Conservation (phyloP, 2,797 vertebrate species). For the Cichlasoma orientale region DNA sequence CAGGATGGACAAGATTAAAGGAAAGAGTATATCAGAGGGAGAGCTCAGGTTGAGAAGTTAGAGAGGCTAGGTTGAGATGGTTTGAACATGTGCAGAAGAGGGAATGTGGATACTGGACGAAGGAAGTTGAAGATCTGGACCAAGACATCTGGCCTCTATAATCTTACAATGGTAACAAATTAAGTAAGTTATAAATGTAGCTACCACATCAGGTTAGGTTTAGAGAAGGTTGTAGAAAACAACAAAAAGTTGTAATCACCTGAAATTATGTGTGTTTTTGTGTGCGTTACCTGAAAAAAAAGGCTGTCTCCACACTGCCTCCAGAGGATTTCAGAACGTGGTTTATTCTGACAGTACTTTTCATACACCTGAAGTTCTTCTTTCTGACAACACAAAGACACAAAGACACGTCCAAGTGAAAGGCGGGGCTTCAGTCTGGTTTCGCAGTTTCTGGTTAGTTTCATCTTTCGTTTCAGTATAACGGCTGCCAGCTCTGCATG, state of each 20-base stretch:
- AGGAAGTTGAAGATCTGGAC: no score
- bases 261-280: not conserved
- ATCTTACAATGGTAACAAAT: no score
- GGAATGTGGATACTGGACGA: no score
- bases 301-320: conserved; percentile 93
- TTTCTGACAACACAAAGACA: conserved; percentile 80
- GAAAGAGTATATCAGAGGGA: no score
- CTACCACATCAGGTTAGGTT: not conserved
- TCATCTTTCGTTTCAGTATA: not conserved
- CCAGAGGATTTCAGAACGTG: conserved; percentile 92
- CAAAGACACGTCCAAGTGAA: conserved; percentile 1
- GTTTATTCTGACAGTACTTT: conserved; percentile 97
- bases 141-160: no score
- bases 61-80: no score
- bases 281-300: conserved; percentile 89
- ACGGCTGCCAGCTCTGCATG: not conserved
- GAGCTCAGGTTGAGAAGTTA: no score
- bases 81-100: no score
- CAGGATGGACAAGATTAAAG: no score
- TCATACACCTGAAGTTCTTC: conserved; percentile 97
- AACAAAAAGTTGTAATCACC: not conserved
- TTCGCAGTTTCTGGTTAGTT: not conserved
- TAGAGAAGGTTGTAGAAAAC: not conserved
- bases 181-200: not conserved
- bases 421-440: not conserved